Percentiles rank a stretch among this genome's conserved stretches.
Evolutionary conservation across 2,113 vertebrate species (phyloP).

Genomic region (Charadrius vociferus): DNA sequence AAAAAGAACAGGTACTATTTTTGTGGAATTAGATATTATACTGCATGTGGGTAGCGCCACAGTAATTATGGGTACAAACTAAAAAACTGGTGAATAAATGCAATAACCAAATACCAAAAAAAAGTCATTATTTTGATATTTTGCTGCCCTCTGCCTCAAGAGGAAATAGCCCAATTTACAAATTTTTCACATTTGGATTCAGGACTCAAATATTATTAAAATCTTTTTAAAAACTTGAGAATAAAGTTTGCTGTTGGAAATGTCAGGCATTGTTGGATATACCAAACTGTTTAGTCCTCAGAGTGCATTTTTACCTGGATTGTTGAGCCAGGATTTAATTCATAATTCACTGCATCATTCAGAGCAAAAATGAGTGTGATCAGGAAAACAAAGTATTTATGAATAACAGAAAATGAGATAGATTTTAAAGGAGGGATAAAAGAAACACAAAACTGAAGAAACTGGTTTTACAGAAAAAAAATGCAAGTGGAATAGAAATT

Average conservation of each 20-base stretch:
- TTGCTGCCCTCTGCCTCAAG: background rate
- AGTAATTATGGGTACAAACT: background rate
- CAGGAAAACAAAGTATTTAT: background rate
- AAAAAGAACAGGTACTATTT: background rate
- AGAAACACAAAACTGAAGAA: background rate
- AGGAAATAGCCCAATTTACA: background rate
- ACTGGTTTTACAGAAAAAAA: background rate
- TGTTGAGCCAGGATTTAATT: background rate
- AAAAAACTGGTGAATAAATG: background rate
- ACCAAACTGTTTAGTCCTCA: background rate
- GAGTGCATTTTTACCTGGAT: background rate
- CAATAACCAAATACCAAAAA: background rate
- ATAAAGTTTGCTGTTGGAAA: background rate
- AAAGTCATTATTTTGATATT: background rate
- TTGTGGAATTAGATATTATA: background rate
- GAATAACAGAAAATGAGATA: background rate
- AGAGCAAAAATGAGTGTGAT: background rate
- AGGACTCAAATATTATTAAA: background rate
- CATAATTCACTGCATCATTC: background rate
- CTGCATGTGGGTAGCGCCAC: background rate
- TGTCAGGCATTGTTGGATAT: background rate
- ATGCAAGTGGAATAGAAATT: background rate
- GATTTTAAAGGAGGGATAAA: background rate
- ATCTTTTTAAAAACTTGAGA: background rate
- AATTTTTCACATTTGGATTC: background rate